These are phyloP conservation scores for Gambelia wislizenii DNA, from an alignment of 2,797 vertebrate genomes.

Conservation along the genomic window DNA sequence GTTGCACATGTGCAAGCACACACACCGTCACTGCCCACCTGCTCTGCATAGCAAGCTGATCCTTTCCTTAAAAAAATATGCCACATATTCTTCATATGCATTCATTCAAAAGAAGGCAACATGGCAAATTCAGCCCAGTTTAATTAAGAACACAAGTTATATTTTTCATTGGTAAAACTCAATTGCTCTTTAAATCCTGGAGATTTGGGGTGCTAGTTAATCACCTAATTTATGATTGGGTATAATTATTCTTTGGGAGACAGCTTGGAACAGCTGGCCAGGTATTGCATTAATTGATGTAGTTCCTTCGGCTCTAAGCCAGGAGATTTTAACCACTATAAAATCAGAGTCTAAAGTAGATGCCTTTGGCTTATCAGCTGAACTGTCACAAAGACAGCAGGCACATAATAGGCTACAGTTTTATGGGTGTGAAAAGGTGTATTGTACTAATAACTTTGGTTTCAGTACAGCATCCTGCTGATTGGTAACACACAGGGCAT, in stretches of 20 bases:
- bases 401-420: neutral
- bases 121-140: neutral
- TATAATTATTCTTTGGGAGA: constrained; percentile 16
- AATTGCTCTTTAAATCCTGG: constrained; percentile 7
- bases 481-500: neutral
- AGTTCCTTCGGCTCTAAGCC: neutral
- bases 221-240: constrained; percentile 23
- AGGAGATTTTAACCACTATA: neutral
- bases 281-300: neutral
- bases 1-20: neutral
- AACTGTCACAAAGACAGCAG: constrained; percentile 19
- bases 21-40: no score
- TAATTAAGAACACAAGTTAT: neutral
- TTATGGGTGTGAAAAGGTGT: neutral
- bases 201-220: constrained; percentile 26
- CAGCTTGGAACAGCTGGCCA: constrained; percentile 34
- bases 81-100: neutral
- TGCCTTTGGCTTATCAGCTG: neutral
- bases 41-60: neutral
- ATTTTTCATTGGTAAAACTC: neutral
- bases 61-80: no score
- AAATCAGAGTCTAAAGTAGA: neutral
- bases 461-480: no score
- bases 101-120: neutral
- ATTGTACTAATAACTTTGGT: neutral